Evolutionary conservation across 1,140 invertebrate genomes (phyloP).

Genomic region (Drosophila chauvacae): DNA sequence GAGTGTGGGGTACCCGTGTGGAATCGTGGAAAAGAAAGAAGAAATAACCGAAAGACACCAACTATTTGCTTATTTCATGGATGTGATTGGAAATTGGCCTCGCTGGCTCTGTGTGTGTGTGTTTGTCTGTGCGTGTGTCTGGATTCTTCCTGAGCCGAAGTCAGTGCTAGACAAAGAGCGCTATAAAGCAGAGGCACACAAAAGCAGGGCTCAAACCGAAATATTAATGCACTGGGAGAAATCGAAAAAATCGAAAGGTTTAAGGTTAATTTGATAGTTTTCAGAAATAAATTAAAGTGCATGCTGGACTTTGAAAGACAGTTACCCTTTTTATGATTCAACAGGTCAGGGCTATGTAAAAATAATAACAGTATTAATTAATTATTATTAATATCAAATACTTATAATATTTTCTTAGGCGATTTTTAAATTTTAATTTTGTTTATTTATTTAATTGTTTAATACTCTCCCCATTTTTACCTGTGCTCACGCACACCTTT

Average conservation of each 20-base stretch:
- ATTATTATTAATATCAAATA: too few relatives aligned
- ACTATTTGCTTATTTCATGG: slow-evolving; percentile 68
- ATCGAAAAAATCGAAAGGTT: background rate
- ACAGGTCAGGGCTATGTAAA: too few relatives aligned
- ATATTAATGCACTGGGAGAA: slow-evolving; percentile 52
- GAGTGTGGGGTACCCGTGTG: slow-evolving; percentile 23
- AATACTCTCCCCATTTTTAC: background rate
- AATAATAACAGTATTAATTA: too few relatives aligned
- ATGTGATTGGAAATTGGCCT: slow-evolving; percentile 63
- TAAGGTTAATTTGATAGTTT: background rate
- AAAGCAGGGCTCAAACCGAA: slow-evolving; percentile 72
- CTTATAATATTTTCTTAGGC: background rate
- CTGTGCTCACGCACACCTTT: slow-evolving; percentile 38
- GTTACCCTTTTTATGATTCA: too few relatives aligned
- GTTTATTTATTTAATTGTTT: background rate
- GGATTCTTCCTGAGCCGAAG: slow-evolving; percentile 44
- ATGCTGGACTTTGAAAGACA: background rate
- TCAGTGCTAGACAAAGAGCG: slow-evolving; percentile 74
- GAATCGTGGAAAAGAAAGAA: slow-evolving; percentile 40
- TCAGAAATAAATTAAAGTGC: too few relatives aligned
- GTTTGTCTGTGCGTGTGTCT: slow-evolving; percentile 1
- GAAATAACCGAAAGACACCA: slow-evolving; percentile 50
- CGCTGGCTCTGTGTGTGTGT: slow-evolving; percentile 11
- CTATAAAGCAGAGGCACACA: slow-evolving; percentile 74
- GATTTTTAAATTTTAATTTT: background rate